Evolutionary conservation across 2,888 invertebrate species (phyloP).

Genomic region (Hirtodrosophila trivittata): DNA sequence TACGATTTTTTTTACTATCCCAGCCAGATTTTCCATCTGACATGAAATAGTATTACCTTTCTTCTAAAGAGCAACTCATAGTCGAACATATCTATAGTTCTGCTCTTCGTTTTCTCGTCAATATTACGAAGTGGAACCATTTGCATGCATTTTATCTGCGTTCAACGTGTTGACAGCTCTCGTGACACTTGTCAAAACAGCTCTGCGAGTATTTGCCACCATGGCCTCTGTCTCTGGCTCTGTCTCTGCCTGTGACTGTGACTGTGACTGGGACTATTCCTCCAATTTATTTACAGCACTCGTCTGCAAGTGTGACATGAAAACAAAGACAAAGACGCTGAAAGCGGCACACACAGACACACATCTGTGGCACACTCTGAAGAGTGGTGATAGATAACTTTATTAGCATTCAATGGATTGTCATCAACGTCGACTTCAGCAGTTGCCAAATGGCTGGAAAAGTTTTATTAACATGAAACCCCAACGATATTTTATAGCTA

Average conservation of each 20-base stretch:
- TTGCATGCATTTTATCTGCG: slow-evolving; percentile 46
- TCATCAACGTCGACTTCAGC: slow-evolving; percentile 24
- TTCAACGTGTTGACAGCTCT: slow-evolving; percentile 66
- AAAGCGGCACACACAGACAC: slow-evolving; percentile 9
- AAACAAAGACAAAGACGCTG: slow-evolving; percentile 21
- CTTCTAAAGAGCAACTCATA: slow-evolving; percentile 23
- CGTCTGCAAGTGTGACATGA: slow-evolving; percentile 27
- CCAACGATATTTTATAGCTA: slow-evolving; percentile 53
- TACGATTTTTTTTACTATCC: no score
- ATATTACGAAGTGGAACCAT: slow-evolving; percentile 6
- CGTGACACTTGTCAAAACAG: slow-evolving; percentile 75
- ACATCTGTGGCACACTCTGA: neutral
- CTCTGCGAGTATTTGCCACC: slow-evolving; percentile 52
- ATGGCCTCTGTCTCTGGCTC: slow-evolving; percentile 19
- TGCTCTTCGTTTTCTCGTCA: slow-evolving; percentile 1
- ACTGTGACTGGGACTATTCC: neutral
- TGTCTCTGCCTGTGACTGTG: neutral
- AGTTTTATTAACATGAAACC: slow-evolving; percentile 54
- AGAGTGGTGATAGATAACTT: slow-evolving; percentile 55
- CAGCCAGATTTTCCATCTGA: no score
- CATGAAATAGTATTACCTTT: no score
- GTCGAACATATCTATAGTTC: slow-evolving; percentile 12
- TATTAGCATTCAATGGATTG: slow-evolving; percentile 55
- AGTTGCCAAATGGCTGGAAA: slow-evolving; percentile 2
- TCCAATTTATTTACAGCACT: slow-evolving; percentile 56